Conservation (phyloP, 1,140 invertebrate genomes). For the Drosophila tani region DNA sequence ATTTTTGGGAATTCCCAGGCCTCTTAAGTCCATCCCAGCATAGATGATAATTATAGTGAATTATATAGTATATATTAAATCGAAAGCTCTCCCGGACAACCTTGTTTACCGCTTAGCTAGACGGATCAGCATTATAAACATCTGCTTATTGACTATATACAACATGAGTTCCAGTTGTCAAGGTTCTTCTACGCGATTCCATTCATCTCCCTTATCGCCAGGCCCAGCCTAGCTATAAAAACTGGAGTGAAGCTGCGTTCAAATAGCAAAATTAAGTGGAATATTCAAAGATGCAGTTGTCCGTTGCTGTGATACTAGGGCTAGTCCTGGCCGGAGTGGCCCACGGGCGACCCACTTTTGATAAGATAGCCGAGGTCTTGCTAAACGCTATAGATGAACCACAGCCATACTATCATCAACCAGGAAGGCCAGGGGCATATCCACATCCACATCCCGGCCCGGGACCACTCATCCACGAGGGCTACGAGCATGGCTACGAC, state of each 20-base stretch:
- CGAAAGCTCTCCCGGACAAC: conserved; percentile 26
- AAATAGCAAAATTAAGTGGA: conserved; percentile 16
- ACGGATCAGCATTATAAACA: conserved; percentile 12
- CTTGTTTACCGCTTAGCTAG: conserved; percentile 32
- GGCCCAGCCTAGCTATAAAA: conserved; percentile 28
- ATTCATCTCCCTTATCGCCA: conserved; percentile 40
- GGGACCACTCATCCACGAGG: conserved; percentile 59
- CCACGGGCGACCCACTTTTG: conserved; percentile 63
- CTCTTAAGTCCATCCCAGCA: not conserved
- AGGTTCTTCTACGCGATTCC: conserved; percentile 30
- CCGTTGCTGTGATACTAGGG: conserved; percentile 21
- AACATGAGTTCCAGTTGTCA: conserved; percentile 7
- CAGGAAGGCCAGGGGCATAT: conserved; percentile 7
- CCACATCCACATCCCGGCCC: conserved; percentile 13
- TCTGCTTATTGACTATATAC: not conserved
- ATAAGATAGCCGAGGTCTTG: conserved; percentile 60
- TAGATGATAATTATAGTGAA: conserved; percentile 1
- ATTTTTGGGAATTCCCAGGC: conserved; percentile 14
- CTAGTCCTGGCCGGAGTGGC: conserved; percentile 19
- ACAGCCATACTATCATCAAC: conserved; percentile 13
- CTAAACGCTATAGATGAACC: conserved; percentile 44
- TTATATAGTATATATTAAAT: not conserved
- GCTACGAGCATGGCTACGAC: conserved; percentile 67
- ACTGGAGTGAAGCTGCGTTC: not conserved
- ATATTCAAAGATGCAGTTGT: conserved; percentile 43